A percentile compares a stretch with the other conserved stretches of the same genome.
Conservation (phyloP, 2,888 invertebrate species). For the Pammene fasciana region DNA sequence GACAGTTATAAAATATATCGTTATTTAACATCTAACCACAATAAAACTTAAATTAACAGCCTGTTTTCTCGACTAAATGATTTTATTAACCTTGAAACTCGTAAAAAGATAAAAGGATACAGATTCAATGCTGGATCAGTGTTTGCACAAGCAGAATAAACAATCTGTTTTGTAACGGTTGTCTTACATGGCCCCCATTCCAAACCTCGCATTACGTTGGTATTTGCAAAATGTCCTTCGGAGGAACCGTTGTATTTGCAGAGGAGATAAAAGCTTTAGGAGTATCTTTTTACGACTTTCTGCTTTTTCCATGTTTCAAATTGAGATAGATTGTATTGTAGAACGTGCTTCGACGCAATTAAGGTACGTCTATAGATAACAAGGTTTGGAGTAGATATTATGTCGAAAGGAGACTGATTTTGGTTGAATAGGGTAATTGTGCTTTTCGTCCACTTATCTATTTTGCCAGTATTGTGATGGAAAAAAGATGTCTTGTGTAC, state of each 20-base stretch:
- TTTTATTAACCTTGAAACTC: constrained; percentile 20
- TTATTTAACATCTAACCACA: neutral
- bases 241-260: constrained; percentile 35
- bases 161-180: constrained; percentile 41
- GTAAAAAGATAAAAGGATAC: constrained; percentile 27
- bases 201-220: constrained; percentile 19
- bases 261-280: constrained; percentile 22
- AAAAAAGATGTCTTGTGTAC: too few relatives aligned
- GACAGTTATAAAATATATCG: neutral
- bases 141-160: constrained; percentile 34
- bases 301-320: neutral
- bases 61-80: neutral
- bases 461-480: too few relatives aligned
- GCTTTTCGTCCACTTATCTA: too few relatives aligned
- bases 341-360: too few relatives aligned
- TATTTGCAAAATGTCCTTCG: constrained; percentile 35
- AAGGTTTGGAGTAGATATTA: too few relatives aligned
- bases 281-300: constrained; percentile 12
- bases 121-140: constrained; percentile 6
- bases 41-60: constrained; percentile 3
- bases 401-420: too few relatives aligned
- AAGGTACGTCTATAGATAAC: too few relatives aligned
- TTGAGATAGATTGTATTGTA: constrained; percentile 2
- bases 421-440: too few relatives aligned
- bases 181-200: constrained; percentile 31